Conservation (phyloP, 2,797 vertebrate genomes). For the Schizopygopsis pylzovi region DNA sequence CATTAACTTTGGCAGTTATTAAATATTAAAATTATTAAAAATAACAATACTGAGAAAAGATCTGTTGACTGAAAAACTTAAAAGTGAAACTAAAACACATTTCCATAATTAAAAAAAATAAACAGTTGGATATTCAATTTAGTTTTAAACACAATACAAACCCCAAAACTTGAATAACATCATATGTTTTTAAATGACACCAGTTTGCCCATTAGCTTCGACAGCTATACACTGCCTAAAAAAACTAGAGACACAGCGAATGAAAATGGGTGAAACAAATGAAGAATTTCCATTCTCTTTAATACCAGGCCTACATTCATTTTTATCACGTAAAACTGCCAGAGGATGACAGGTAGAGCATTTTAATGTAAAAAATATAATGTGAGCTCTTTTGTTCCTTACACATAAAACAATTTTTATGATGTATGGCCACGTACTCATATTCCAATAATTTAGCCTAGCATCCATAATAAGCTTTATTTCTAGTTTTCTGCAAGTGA, state of each 20-base stretch:
- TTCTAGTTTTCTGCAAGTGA: not conserved
- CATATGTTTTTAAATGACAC: not conserved
- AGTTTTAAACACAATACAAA: not conserved
- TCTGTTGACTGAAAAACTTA: too few species aligned
- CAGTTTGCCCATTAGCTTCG: not conserved
- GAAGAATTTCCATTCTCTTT: not conserved
- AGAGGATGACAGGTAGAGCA: not conserved
- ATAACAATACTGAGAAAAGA: too few species aligned
- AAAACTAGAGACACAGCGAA: too few species aligned
- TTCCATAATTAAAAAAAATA: too few species aligned
- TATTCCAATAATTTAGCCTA: not conserved
- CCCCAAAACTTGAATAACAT: not conserved
- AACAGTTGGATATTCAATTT: too few species aligned
- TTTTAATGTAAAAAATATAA: constrained; percentile 14
- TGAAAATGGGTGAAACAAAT: not conserved
- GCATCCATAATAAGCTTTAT: not conserved
- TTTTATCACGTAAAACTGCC: constrained; percentile 2
- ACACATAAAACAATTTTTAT: not conserved
- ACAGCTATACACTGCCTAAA: not conserved
- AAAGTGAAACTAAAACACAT: too few species aligned
- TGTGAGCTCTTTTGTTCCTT: not conserved
- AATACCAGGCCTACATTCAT: not conserved
- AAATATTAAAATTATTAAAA: too few species aligned
- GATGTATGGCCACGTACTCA: not conserved
- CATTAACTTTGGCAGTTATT: not conserved